Evolutionary conservation across 2,113 vertebrate species (phyloP), one percentile per base, ranked within the genome.

Genomic region (Riparia riparia): DNA sequence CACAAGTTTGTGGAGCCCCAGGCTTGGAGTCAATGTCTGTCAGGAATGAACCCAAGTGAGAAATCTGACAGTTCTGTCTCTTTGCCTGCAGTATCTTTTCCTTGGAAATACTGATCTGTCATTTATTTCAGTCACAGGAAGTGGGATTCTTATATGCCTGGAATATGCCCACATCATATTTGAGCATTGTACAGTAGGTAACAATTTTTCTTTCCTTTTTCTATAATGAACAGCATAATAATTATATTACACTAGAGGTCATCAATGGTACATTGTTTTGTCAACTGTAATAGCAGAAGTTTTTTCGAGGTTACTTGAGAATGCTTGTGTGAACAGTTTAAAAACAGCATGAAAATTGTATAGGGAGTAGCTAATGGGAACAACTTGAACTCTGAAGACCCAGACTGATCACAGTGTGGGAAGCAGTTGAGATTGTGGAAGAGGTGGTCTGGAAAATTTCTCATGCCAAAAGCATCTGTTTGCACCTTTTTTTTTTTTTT

Each of bases 1-100:
- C 66, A 24, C 5, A 3, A 17, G 3, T 15, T 1, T 6, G 0
- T 42, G 44, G 17, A 87, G 12, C 9, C 19, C 18, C 0, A 37
- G 17, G 7, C 20, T 49, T 81, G 44, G 22, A 60, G 9, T 54
- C 58, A 64, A 4, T 3, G 7, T 20, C 64, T 81, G 37, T 26
- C 44, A 78, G 14, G 14, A 53, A 13, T 3, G 15, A 77, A 50
- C 12, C 32, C 24, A 45, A 50, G 14, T 32, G 50, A 56, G 58
- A 90, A 69, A 72, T 53, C 8, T 34, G 72, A 18, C 20, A 37
- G 22, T 26, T 71, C 49, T 54, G 44, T 32, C 25, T 77, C 28
- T 65, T 70, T 85, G 29, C 24, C 50, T 41, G 42, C 11, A 58
- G 28, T 64, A 29, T 1, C 3, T 41, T 69, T 57, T 47, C 28